phyloP scores from a whole-genome alignment of 2,797 vertebrate genomes.

The Poecilia picta region DNA sequence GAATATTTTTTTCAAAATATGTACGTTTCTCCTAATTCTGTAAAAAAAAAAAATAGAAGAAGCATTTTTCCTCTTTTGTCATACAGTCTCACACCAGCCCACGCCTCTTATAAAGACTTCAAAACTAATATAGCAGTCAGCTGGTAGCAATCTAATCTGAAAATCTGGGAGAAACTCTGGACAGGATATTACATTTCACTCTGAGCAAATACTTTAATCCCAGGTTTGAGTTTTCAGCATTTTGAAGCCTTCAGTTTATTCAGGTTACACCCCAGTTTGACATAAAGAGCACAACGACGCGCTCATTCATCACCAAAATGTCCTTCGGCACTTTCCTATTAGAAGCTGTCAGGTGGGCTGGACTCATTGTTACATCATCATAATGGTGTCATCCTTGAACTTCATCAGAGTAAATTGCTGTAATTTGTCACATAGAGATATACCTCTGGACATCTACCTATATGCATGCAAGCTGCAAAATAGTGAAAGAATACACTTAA shows the following conservation, averaged over 20 bases:
- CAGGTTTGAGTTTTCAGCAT: slow-evolving; percentile 9
- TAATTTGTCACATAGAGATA: slow-evolving; percentile 76
- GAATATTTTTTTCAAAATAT: background rate
- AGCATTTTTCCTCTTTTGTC: background rate
- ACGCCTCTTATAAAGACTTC: slow-evolving; percentile 18
- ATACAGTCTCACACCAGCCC: background rate
- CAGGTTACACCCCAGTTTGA: slow-evolving; percentile 44
- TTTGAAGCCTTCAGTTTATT: slow-evolving; percentile 56
- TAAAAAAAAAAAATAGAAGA: background rate
- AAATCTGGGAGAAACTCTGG: slow-evolving; percentile 36
- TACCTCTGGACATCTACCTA: slow-evolving; percentile 45
- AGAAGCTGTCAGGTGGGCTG: slow-evolving; percentile 71
- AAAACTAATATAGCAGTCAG: slow-evolving; percentile 42
- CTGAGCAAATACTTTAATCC: slow-evolving; percentile 19
- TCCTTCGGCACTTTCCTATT: slow-evolving; percentile 77
- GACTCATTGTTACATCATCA: slow-evolving; percentile 78
- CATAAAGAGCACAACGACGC: slow-evolving; percentile 45
- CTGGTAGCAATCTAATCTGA: slow-evolving; percentile 42
- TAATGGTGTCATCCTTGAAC: slow-evolving; percentile 82
- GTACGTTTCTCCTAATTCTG: background rate
- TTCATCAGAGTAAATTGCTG: slow-evolving; percentile 81
- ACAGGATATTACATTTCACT: slow-evolving; percentile 62
- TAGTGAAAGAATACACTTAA: slow-evolving; percentile 2
- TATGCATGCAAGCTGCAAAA: slow-evolving; percentile 22
- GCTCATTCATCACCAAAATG: slow-evolving; percentile 72